Percentiles rank a stretch among this genome's conserved stretches.
Conservation (phyloP, 2,113 vertebrate genomes). For the Clarias gariepinus region DNA sequence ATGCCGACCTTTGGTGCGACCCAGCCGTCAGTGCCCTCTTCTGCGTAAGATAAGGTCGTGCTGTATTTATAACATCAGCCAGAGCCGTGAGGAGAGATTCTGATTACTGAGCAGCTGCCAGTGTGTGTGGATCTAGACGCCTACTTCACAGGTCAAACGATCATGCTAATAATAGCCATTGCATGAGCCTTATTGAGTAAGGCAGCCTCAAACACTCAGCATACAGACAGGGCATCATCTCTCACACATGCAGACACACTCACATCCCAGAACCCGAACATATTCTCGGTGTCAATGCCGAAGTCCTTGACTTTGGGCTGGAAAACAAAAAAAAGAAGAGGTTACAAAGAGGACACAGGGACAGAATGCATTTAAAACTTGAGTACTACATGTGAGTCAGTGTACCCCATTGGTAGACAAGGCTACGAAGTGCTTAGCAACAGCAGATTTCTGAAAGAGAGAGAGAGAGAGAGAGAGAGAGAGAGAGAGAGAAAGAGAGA, state of each 20-base stretch:
- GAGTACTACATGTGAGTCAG: not conserved
- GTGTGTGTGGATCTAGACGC: conserved; percentile 53
- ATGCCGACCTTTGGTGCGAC: conserved; percentile 66
- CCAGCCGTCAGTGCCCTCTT: conserved; percentile 65
- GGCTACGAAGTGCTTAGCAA: conserved; percentile 97
- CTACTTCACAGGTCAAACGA: conserved; percentile 74
- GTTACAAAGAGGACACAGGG: not conserved
- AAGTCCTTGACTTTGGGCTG: conserved; percentile 96
- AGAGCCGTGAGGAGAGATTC: conserved; percentile 61
- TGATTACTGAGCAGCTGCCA: conserved; percentile 73
- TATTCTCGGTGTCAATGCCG: conserved; percentile 92
- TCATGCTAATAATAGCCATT: conserved; percentile 69
- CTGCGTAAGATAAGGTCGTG: conserved; percentile 68
- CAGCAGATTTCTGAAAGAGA: conserved; percentile 78
- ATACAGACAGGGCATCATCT: conserved; percentile 5
- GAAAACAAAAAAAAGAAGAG: conserved; percentile 38
- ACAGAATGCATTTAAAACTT: not conserved
- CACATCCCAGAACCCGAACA: conserved; percentile 99
- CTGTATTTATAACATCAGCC: conserved; percentile 69
- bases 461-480: conserved; percentile 54
- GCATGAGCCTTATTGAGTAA: conserved; percentile 42
- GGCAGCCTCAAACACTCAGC: conserved; percentile 6
- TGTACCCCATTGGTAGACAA: conserved; percentile 91
- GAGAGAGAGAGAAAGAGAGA: conserved; percentile 38
- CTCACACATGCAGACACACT: conserved; percentile 60